Percentiles rank a stretch among this genome's conserved stretches.
phyloP scores from a whole-genome alignment of 2,797 vertebrate genomes.

The Kryptopterus vitreolus region DNA sequence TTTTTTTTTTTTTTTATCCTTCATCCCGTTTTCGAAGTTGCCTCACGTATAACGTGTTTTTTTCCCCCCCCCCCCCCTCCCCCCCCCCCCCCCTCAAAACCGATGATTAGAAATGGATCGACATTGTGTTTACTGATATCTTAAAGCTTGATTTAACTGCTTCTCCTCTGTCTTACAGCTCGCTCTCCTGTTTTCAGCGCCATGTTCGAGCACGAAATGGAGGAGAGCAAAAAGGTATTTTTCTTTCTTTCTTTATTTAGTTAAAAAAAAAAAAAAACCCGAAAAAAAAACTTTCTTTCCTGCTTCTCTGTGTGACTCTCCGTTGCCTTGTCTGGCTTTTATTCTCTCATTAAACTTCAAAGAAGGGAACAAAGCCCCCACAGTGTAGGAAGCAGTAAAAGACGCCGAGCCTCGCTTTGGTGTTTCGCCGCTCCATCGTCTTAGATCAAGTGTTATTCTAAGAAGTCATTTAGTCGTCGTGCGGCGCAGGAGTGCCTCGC shows the following conservation, averaged over 20 bases:
- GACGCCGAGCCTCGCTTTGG: slow-evolving; percentile 26
- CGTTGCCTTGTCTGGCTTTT: slow-evolving; percentile 57
- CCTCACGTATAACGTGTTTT: not conserved
- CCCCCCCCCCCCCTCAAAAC: not conserved
- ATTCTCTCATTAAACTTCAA: slow-evolving; percentile 48
- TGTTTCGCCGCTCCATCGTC: slow-evolving; percentile 19
- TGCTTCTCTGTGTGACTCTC: slow-evolving; percentile 52
- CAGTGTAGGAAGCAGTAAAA: slow-evolving; percentile 35
- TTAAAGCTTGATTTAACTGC: not conserved
- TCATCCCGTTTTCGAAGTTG: not conserved
- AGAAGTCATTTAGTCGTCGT: slow-evolving; percentile 38
- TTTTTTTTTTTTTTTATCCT: not conserved
- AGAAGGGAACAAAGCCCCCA: slow-evolving; percentile 19
- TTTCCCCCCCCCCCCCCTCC: no score
- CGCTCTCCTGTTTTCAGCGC: slow-evolving; percentile 94
- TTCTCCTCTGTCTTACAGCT: slow-evolving; percentile 67
- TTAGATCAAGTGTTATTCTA: slow-evolving; percentile 40
- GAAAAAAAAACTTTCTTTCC: slow-evolving; percentile 39
- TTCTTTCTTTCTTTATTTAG: slow-evolving; percentile 40
- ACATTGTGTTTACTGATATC: not conserved
- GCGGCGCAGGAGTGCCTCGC: slow-evolving; percentile 26
- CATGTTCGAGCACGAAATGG: slow-evolving; percentile 94
- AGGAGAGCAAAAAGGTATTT: slow-evolving; percentile 57
- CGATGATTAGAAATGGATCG: not conserved
- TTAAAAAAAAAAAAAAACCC: not conserved